Evolutionary conservation across 2,888 invertebrate species (phyloP), one percentile per base, ranked within the genome.

Genomic region (Pristionchus fissidentatus): DNA sequence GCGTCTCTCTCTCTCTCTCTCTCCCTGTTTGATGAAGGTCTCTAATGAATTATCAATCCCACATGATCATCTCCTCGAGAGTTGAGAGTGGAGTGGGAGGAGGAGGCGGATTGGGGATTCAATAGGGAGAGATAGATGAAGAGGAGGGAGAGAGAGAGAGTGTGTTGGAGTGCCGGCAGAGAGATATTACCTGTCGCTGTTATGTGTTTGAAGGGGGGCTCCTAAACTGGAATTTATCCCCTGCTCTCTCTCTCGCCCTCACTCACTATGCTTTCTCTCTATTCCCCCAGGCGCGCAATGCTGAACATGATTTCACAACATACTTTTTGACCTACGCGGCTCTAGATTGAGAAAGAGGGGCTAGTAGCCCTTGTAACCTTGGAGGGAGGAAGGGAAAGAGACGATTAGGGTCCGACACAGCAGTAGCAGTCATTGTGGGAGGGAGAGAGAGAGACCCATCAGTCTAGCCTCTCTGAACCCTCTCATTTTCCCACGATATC

Each of bases 151-250:
- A 49, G 49, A 49, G 10, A 49, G 10, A 19, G 49, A 49, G 10
- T 49, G 19, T 15, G 49, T 15, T 49, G 49, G 73, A 43, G 73
- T 46, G 70, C 38, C 43, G 73, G 43, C 22, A 62, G 46, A 75
- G 73, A 32, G 75, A 77, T 77, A 77, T 77, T 77, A 77, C 75
- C 75, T 77, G 75, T 77, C 75, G 75, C 4, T 46, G 49, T 77
- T 77, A 49, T 46, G 49, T 77, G 75, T 77, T 46, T 77, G 75
- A 32, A 49, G 75, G 73, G 43, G 41, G 43, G 32, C 46, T 19
- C 75, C 75, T 55, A 46, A 83, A 66, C 70, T 43, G 46, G 70
- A 49, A 70, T 83, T 82, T 77, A 60, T 84, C 77, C 84, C 78
- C 75, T 52, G 73, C 75, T 43, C 79, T 41, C 49, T 62, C 84